Evolutionary conservation across 1,140 invertebrate species (phyloP), one percentile per base, ranked within the genome.

Genomic region (Dryas iulia): DNA sequence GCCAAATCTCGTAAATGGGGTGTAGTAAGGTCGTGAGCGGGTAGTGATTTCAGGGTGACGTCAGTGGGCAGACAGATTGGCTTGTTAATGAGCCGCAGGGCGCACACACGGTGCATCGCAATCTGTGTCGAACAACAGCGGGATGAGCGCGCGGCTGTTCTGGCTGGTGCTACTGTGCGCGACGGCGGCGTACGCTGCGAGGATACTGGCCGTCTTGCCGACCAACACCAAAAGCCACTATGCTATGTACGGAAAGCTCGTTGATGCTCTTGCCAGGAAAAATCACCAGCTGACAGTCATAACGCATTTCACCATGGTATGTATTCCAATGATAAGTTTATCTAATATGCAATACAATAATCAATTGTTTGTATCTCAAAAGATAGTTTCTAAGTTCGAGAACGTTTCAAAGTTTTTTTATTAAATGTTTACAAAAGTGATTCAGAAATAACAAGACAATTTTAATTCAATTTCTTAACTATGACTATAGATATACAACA

Each of bases 271-370:
- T 28, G 93, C 93, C 1, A 81, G 76, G 18, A 92, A 92, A 18
- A 94, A 95, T 3, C 95, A 96, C 71, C 86, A 95, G 0, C 57
- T 97, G 1, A 96, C 95, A 0, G 93, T 96, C n/a, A 79, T 96
- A 21, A 94, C 94, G 6, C 93, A 94, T 72, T 95, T 95, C 69
- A 93, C 91, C 7, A 86, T 82, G 86, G 90, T 92, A 83, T 61
- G 88, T 89, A 65, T 69, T 47, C n/a, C 7, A 47, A 14, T 47
- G 39, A 21, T 10, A 18, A 47, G 0, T 7, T 35, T 14, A 11
- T 0, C 31, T n/a, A n/a, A n/a, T n/a, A n/a, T 35, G 14, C 14
- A 35, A 35, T n/a, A 47, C 7, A 47, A 18, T 18, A 47, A 47
- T 47, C 39, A 47, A 21, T 18, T 47, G 8, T 47, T 2, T 18